Evolutionary conservation across 2,888 invertebrate genomes (phyloP), one percentile per base, ranked within the genome.

Genomic region (Beris morrisii): DNA sequence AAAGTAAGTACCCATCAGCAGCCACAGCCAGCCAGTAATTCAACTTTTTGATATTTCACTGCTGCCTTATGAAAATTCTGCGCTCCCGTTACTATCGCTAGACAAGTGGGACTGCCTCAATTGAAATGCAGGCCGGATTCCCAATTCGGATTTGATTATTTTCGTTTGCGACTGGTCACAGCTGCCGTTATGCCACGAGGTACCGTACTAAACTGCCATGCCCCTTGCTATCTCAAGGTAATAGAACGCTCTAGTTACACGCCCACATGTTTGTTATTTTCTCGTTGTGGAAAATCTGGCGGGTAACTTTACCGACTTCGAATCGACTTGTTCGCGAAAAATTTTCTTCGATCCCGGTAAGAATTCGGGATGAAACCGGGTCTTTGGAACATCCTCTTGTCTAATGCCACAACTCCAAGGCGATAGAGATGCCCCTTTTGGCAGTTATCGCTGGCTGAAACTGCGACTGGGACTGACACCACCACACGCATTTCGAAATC

Each of bases 51-150:
- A 22, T 22, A 22, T 22, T 22, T 22, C 22, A 22, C 22, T 22
- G 22, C 22, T 22, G 22, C 22, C 22, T 22, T 22, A 30, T 22
- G 46, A 22, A 32, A 63, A 15, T 61, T 61, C 69, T 74, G 74
- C 22, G 64, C 69, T 69, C 74, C 74, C 72, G 73, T 64, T 73
- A 69, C 50, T 46, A 70, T 66, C 67, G 71, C 72, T 72, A 72
- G 72, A 71, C 73, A 73, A 73, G 73, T 74, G 73, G 72, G 73
- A 73, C 73, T 74, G 73, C 74, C 73, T 74, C 73, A 73, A 73
- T 72, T 67, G 70, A 44, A 54, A 45, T 31, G 61, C 61, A 61
- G 61, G 61, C 61, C 52, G 61, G 61, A 59, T 59, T 55, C 22
- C 31, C 22, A 22, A 11, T 54, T 55, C 48, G 46, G 52, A 50